Percentiles rank a stretch among this genome's conserved stretches.
These are phyloP conservation scores for Odontamblyopus lacepedii DNA, from an alignment of 2,797 vertebrate species.

Conservation along the genomic window DNA sequence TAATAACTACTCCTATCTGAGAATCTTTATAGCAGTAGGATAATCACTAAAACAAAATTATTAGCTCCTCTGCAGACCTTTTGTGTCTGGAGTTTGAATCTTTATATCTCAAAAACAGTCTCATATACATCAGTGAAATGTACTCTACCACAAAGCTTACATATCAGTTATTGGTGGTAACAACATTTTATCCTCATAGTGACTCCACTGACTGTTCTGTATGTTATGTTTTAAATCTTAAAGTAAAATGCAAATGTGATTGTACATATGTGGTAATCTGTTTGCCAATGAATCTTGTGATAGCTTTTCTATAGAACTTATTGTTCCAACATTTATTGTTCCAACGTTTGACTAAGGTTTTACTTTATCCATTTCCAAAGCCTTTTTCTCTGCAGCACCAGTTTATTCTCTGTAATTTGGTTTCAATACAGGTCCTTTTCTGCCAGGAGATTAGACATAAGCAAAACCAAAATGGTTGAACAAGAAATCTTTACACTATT, in stretches of 20 bases:
- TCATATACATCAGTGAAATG: no score
- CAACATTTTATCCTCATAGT: no score
- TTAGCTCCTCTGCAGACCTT: not conserved
- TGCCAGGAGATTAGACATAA: no score
- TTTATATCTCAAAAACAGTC: no score
- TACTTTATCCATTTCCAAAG: not conserved
- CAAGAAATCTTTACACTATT: not conserved
- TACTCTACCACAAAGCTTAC: no score
- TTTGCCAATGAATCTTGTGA: no score
- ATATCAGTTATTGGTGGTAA: no score
- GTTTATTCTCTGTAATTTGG: not conserved
- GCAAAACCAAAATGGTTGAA: not conserved
- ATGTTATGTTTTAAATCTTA: no score
- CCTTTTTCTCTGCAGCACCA: not conserved
- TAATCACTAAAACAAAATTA: not conserved
- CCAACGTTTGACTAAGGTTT: not conserved
- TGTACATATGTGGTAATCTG: no score
- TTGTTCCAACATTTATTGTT: not conserved
- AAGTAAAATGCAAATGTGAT: no score
- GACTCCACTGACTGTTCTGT: no score
- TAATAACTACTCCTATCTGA: not conserved
- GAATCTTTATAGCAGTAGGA: not conserved
- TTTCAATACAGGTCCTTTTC: not conserved
- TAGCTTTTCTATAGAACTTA: not conserved
- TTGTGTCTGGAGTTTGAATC: not conserved